Percentiles rank a stretch among this genome's conserved stretches.
These are phyloP conservation scores for Phalangium opilio DNA, from an alignment of 2,888 invertebrate genomes.

Conservation along the genomic window DNA sequence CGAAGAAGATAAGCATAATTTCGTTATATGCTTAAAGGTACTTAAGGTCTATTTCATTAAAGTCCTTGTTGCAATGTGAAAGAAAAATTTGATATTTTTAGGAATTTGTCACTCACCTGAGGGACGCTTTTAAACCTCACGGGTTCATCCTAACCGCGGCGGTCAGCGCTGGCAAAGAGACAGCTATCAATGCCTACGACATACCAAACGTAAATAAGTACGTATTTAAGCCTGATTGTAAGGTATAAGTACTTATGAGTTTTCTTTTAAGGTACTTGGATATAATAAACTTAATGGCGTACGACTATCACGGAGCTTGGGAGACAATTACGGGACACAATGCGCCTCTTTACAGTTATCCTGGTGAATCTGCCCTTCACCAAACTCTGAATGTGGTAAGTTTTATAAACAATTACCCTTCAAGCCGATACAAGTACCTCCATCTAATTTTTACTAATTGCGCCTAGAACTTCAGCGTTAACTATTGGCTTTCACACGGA, in stretches of 20 bases:
- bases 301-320: conserved; percentile 48
- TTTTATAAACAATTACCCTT: too few relatives aligned
- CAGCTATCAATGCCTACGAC: conserved; percentile 61
- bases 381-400: conserved; percentile 49
- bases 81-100: conserved; percentile 15
- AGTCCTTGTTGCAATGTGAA: too few relatives aligned
- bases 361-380: conserved; percentile 24
- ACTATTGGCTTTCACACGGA: conserved; percentile 54
- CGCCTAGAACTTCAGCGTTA: conserved; percentile 51
- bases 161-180: conserved; percentile 56
- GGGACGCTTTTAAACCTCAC: conserved; percentile 44
- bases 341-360: conserved; percentile 31
- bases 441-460: too few relatives aligned
- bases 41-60: conserved; percentile 3
- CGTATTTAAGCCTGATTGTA: conserved; percentile 14
- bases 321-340: conserved; percentile 25
- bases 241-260: too few relatives aligned
- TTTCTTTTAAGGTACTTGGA: conserved; percentile 42
- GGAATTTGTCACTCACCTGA: too few relatives aligned
- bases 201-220: conserved; percentile 50
- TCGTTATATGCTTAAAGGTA: conserved; percentile 58
- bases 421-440: too few relatives aligned
- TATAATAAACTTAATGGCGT: conserved; percentile 53
- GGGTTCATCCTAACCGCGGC: conserved; percentile 63
- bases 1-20: conserved; percentile 58